These are phyloP conservation scores for Agelaius tricolor DNA, from an alignment of 2,113 vertebrate genomes.

Conservation along the genomic window DNA sequence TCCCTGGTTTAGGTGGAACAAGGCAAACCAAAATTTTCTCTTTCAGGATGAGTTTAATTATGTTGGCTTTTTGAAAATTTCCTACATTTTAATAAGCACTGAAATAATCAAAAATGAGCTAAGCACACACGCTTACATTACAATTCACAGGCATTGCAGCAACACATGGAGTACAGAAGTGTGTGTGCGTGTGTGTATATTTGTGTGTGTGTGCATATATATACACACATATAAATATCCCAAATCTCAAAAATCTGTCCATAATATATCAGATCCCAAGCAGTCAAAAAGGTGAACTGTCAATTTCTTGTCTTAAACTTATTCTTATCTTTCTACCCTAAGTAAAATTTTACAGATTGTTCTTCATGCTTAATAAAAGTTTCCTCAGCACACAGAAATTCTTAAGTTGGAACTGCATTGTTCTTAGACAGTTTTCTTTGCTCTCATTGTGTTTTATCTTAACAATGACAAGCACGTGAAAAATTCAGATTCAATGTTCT, in stretches of 20 bases:
- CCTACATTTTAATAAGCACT: neutral
- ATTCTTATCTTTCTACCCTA: neutral
- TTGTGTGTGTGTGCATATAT: rapidly evolving
- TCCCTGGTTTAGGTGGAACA: neutral
- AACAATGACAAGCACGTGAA: neutral
- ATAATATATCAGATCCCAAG: neutral
- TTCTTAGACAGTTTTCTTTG: neutral
- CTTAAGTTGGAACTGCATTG: neutral
- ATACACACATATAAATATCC: no score
- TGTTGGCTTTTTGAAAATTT: neutral
- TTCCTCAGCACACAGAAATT: neutral
- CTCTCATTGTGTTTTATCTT: neutral
- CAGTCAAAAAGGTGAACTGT: neutral
- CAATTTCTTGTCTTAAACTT: neutral
- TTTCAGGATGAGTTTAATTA: neutral
- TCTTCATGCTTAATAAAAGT: neutral
- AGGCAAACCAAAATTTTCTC: neutral
- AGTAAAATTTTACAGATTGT: neutral
- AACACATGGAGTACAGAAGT: neutral
- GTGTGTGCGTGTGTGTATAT: neutral
- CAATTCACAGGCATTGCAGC: neutral
- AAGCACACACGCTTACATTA: neutral
- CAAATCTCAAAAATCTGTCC: neutral
- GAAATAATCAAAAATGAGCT: neutral
- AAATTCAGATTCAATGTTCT: neutral